phyloP scores from a whole-genome alignment of 2,113 vertebrate species.

The Syngnathus typhle region DNA sequence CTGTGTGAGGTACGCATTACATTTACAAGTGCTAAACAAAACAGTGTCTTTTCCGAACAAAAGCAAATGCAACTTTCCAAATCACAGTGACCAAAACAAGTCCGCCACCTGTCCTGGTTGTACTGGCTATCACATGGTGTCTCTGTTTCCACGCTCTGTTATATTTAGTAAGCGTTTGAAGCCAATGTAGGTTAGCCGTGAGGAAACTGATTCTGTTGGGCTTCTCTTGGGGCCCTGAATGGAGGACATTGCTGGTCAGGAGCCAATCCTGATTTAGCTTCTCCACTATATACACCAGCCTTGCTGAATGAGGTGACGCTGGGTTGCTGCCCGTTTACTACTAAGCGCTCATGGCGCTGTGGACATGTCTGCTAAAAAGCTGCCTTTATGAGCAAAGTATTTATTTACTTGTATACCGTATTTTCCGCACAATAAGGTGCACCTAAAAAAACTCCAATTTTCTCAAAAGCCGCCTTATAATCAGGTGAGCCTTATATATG shows the following conservation, averaged over 20 bases:
- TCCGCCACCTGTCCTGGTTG: slow-evolving; percentile 6
- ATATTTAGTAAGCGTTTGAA: slow-evolving; percentile 22
- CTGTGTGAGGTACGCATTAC: slow-evolving; percentile 83
- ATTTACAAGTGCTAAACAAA: neutral
- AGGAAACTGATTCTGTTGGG: slow-evolving; percentile 49
- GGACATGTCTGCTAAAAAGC: slow-evolving; percentile 23
- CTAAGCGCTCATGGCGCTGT: slow-evolving; percentile 27
- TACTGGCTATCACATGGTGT: neutral
- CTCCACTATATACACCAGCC: slow-evolving; percentile 65
- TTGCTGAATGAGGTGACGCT: slow-evolving; percentile 66
- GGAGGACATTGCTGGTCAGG: slow-evolving; percentile 64
- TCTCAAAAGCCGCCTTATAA: too few relatives aligned
- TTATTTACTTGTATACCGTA: neutral
- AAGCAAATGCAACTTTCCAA: neutral
- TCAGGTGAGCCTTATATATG: too few relatives aligned
- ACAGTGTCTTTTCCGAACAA: too few relatives aligned
- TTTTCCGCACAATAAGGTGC: too few relatives aligned
- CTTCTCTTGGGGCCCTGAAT: slow-evolving; percentile 55
- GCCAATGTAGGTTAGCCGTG: slow-evolving; percentile 57
- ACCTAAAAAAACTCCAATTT: too few relatives aligned
- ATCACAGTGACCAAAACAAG: neutral
- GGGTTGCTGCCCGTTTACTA: slow-evolving; percentile 57
- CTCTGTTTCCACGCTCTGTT: slow-evolving; percentile 8
- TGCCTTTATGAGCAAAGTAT: neutral
- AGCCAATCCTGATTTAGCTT: slow-evolving; percentile 69